Percentiles rank a stretch among this genome's conserved stretches.
Evolutionary conservation across 2,888 invertebrate genomes (phyloP).

Genomic region (Glyphotaelius pellucidus): DNA sequence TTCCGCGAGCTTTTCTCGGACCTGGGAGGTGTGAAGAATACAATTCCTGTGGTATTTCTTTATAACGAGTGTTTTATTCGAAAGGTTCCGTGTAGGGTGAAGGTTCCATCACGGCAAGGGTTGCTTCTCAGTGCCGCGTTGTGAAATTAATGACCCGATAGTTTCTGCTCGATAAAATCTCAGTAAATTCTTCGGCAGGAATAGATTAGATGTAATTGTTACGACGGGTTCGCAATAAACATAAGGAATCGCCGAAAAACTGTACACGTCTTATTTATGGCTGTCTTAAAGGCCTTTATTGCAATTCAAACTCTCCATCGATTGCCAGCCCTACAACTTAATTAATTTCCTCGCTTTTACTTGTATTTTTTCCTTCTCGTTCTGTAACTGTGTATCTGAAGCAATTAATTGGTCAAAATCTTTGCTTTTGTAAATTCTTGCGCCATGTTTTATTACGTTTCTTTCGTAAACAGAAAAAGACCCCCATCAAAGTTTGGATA

Average conservation of each 20-base stretch:
- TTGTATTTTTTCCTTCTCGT: neutral
- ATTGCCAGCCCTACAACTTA: constrained; percentile 26
- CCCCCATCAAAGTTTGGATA: neutral
- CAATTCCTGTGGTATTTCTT: constrained; percentile 46
- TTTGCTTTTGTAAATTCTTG: neutral
- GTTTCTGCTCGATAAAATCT: constrained; percentile 66
- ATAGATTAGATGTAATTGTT: constrained; percentile 66
- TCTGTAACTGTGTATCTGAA: neutral
- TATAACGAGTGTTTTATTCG: constrained; percentile 43
- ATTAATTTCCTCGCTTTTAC: constrained; percentile 38
- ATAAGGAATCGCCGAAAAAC: constrained; percentile 57
- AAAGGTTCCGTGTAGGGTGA: constrained; percentile 5
- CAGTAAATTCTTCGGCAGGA: constrained; percentile 64
- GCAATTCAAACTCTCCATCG: constrained; percentile 50
- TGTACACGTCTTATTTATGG: constrained; percentile 56
- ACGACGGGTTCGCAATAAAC: constrained; percentile 62
- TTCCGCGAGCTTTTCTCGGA: constrained; percentile 21
- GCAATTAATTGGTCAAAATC: neutral
- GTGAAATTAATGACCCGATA: constrained; percentile 66
- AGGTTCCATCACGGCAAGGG: constrained; percentile 28
- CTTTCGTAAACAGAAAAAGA: neutral
- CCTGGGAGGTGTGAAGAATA: constrained; percentile 46
- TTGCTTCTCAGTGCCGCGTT: constrained; percentile 54
- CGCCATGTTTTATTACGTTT: neutral
- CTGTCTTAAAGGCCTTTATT: constrained; percentile 51